Evolutionary conservation across 2,888 invertebrate genomes (phyloP), one percentile per base, ranked within the genome.

Genomic region (Chironomus riparius): DNA sequence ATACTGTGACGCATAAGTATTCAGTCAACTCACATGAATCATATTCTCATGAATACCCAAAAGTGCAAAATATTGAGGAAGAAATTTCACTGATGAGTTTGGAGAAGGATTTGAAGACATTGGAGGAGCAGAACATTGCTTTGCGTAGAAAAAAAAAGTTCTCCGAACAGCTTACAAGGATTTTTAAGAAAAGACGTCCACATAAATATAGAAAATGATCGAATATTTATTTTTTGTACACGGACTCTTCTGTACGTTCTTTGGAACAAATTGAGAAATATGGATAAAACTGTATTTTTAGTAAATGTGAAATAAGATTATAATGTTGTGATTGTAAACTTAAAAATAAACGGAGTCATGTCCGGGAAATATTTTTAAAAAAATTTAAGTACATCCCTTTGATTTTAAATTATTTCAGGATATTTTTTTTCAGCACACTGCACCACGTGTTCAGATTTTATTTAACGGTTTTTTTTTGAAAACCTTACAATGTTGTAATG

Each of bases 1-100:
- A 65, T 65, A 22, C 24, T 65, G 62, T 47, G 61, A 50, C 62
- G 18, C 72, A 56, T 28, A 72, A 72, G 12, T 18, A 56, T 21
- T 62, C 61, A n/a, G 13, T n/a, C 18, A 47, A 47, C 28, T 62
- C 22, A 24, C 47, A 70, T 18, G 72, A 72, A 21, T 50, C 56
- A 15, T 24, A 65, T 12, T 65, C 65, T 7, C 47, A 70, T 15
- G 72, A 72, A 38, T 50, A 50, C 18, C 72, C 72, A 10, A 61
- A 62, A 12, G 72, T 72, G 24, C 61, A 72, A 72, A 72, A 72
- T 48, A 74, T 68, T 10, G 74, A 74, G 48, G 68, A 74, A 68
- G 68, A 74, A 28, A 74, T 74, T 12, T 65, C 65, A 22, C 28
- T 74, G 47, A 74, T 74, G 74, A 21, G 62, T 12, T 22, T 74